Base-by-base conservation (phyloP, 1,140 invertebrate species). In the Pseudomyrmex dendroicus region DNA sequence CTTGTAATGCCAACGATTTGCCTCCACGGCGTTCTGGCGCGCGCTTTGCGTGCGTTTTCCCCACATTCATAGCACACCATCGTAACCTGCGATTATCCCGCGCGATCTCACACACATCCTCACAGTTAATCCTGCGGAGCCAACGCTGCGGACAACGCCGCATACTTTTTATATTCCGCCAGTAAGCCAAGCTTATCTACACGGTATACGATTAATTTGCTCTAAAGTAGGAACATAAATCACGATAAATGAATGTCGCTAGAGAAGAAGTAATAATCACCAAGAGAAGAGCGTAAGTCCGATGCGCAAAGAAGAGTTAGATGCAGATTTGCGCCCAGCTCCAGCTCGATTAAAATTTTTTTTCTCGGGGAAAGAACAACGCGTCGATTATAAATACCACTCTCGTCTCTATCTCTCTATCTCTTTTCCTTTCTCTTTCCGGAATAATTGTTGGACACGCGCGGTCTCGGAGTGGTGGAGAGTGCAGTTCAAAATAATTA, bases 201-300 rank as follows among this genome's bases (percentile, higher is more conserved):
- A 63, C 35, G 52, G 35, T 57, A 72, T 72, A 72, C 76, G 76
- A 80, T 80, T 70, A 80, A 80, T 80, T 56, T 72, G 66, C 76
- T 72, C 70, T 72, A 80, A 80, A 70, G 66, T 67, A 80, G 76
- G 35, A 35, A 80, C 54, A 80, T 80, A 80, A 80, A 80, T 80
- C 76, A 61, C 61, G 66, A 80, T 80, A 72, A 80, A 80, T 80
- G 76, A 44, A 9, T 72, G 76, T 72, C 44, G 66, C 20, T 59
- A 50, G 66, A 22, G 54, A 59, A 61, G 46, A 25, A 25, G 48
- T 80, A 80, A 80, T 59, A 80, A 80, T 80, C 72, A 72, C 66
- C 44, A 52, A 15, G 44, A 22, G 17, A 67, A 46, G 4, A 17
- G n/a, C 59, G 44, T 5, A n/a, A 9, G 62, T 4, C 22, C 9